phyloP scores from a whole-genome alignment of 2,797 vertebrate genomes.

The Falco columbarius region DNA sequence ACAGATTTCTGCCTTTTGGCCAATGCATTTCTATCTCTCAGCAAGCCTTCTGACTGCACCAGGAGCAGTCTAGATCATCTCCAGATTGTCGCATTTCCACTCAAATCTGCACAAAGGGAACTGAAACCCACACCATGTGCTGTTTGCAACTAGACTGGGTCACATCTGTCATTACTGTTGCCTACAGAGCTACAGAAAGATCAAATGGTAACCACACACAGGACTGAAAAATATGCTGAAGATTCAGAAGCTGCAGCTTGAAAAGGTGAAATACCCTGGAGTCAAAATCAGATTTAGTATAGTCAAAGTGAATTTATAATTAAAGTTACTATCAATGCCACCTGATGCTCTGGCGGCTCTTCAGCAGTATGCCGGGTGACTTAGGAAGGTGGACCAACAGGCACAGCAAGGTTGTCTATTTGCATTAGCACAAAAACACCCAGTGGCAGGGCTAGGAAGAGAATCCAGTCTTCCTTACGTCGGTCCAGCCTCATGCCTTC shows the following conservation, averaged over 20 bases:
- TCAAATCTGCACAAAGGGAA: not conserved
- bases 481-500: not conserved
- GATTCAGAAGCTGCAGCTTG: not conserved
- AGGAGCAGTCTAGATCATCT: not conserved
- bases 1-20: not conserved
- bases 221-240: not conserved
- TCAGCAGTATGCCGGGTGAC: not conserved
- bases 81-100: not conserved
- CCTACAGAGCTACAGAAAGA: not conserved
- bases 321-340: not conserved
- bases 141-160: not conserved
- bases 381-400: not conserved
- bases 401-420: not conserved
- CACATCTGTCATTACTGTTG: not conserved
- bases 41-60: not conserved
- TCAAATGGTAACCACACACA: not conserved
- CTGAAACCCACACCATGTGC: not conserved
- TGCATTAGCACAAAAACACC: not conserved
- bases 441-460: not conserved
- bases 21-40: not conserved
- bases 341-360: not conserved
- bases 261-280: not conserved
- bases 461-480: not conserved
- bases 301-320: not conserved
- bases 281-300: not conserved